Base-by-base conservation (phyloP, 92 coral and sea anemone genomes). In the Blastomussa wellsi region DNA sequence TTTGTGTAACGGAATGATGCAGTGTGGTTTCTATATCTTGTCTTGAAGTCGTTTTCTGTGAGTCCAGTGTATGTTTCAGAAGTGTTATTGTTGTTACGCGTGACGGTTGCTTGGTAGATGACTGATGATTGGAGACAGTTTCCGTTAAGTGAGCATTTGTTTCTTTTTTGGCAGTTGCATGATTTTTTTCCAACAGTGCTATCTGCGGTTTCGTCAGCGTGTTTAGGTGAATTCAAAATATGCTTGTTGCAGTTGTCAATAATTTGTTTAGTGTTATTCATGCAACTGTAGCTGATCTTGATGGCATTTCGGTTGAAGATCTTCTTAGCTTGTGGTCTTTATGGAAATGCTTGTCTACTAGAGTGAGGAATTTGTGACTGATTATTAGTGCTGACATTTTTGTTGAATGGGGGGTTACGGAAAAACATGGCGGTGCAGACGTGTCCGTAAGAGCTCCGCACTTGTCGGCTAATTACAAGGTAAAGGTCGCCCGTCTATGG, bases 1-100 rank as follows among this genome's bases (percentile, higher is more conserved):
- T 79, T 79, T 8, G 78, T 74, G 86, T 72, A 76, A 44, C 86
- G 79, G 83, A 90, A 81, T 68, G 93, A 86, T 62, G 81, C 55
- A 28, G 78, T 86, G 83, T 91, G 90, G 78, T 88, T 85, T 86
- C 89, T 78, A 85, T 79, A 88, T 80, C 89, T 89, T 51, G 88
- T 78, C 69, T 89, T 86, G 73, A 72, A 85, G 29, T 84, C 57
- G 83, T 86, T 86, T n/a, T n/a, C n/a, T n/a, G n/a, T n/a, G n/a
- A n/a, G n/a, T n/a, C n/a, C n/a, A n/a, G n/a, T n/a, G n/a, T n/a
- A n/a, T n/a, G n/a, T n/a, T n/a, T n/a, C n/a, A n/a, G n/a, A n/a
- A n/a, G n/a, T n/a, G n/a, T n/a, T n/a, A n/a, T n/a, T n/a, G n/a
- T n/a, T n/a, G n/a, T n/a, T n/a, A n/a, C n/a, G n/a, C n/a, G n/a